Evolutionary conservation across 2,797 vertebrate genomes (phyloP).

Genomic region (Gadopsis bispinosus): DNA sequence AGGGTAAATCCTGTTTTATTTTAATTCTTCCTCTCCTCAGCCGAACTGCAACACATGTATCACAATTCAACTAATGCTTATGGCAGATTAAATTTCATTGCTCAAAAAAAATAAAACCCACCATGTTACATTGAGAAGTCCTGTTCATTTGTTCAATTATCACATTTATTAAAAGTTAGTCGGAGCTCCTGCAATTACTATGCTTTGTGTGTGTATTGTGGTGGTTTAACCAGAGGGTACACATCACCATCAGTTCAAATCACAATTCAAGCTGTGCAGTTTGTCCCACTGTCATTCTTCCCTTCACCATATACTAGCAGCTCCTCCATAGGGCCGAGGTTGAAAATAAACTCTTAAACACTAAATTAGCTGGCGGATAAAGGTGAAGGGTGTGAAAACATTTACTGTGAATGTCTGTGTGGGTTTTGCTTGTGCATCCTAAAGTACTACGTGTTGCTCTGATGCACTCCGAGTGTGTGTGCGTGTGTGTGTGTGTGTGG

Average conservation of each 20-base stretch:
- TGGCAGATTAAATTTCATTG: not conserved
- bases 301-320: not conserved
- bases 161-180: not conserved
- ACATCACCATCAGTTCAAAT: slow-evolving; percentile 30
- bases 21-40: not conserved
- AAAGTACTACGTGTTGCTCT: slow-evolving; percentile 23
- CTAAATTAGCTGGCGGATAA: slow-evolving; percentile 17
- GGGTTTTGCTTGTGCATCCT: slow-evolving; percentile 29
- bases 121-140: not conserved
- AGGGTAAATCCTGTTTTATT: slow-evolving; percentile 4
- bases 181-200: not conserved
- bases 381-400: slow-evolving; percentile 45
- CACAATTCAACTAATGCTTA: not conserved
- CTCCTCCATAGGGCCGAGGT: not conserved
- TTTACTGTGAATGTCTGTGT: slow-evolving; percentile 44
- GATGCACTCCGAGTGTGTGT: slow-evolving; percentile 15
- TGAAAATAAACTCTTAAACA: slow-evolving; percentile 10
- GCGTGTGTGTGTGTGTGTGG: slow-evolving; percentile 18
- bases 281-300: slow-evolving; percentile 15
- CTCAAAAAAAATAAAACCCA: not conserved
- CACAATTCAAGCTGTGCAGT: slow-evolving; percentile 27
- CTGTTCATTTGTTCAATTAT: not conserved
- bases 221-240: slow-evolving; percentile 24
- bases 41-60: not conserved
- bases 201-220: slow-evolving; percentile 5